Base-by-base conservation (phyloP, 92 coral and sea anemone species). In the Epizoanthus rinbou region DNA sequence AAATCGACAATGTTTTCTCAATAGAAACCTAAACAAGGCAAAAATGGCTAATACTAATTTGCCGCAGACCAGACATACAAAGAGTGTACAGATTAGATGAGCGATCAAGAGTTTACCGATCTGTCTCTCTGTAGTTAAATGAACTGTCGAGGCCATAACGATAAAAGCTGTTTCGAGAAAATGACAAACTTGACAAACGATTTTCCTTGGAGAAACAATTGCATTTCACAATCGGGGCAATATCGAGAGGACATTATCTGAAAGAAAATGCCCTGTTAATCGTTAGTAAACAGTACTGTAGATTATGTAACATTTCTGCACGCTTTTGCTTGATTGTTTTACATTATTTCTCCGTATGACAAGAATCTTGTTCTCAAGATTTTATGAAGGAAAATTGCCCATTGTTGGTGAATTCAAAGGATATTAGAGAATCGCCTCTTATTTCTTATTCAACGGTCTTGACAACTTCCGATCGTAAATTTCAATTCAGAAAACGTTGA, bases 401-500 rank as follows among this genome's bases (percentile, higher is more conserved):
- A 78, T 78, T 78, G 82, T 78, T 78, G 13, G 41, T 39, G 71
- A 78, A 63, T 43, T 62, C 82, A 78, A 78, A 50, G 54, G 54
- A 50, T 13, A 50, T 9, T 50, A 50, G 54, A 50, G 54, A 50
- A 78, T 78, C 82, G 82, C 57, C 58, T 76, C 82, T 62, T 78
- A 21, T 78, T 62, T 76, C 57, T 60, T 53, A 60, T 76, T 76
- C 57, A 76, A 76, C n/a, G 69, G 69, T 58, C 59, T 78, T 60
- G 71, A 78, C 66, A 78, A 63, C 82, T 78, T 78, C 82, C 82
- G 82, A 78, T 78, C 82, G 2, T 78, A 78, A 60, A 78, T 63
- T 78, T 78, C 66, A 78, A 70, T 4, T 19, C n/a, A 65, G 45
- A 53, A 78, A 78, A 78, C 43, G 37, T 13, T 21, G 39, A 11